Conservation (phyloP, 2,888 invertebrate genomes). For the Habrosyne pyritoides region DNA sequence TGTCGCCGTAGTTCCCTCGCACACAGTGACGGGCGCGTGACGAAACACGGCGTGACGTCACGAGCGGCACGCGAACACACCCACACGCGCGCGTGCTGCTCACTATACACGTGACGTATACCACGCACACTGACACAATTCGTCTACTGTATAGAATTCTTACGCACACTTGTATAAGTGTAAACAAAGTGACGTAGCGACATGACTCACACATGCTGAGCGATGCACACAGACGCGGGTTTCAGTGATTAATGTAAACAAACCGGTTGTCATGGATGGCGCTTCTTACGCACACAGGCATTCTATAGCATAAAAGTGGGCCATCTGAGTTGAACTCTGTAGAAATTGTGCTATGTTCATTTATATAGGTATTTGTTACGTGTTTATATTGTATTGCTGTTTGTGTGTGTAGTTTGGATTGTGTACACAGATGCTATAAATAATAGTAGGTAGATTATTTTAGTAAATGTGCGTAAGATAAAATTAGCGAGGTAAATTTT, state of each 20-base stretch:
- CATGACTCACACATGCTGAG: conserved; percentile 65
- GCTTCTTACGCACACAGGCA: conserved; percentile 39
- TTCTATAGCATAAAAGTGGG: conserved; percentile 59
- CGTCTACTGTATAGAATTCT: conserved; percentile 28
- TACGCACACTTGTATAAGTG: conserved; percentile 54
- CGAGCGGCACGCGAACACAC: conserved; percentile 74
- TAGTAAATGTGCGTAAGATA: background rate
- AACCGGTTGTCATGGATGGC: conserved; percentile 56
- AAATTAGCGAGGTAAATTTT: background rate
- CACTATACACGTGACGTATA: conserved; percentile 63
- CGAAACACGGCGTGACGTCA: conserved; percentile 74
- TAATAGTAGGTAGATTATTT: background rate
- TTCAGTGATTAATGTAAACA: conserved; percentile 69
- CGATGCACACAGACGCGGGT: conserved; percentile 53
- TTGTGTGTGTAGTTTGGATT: background rate
- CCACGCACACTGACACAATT: conserved; percentile 41
- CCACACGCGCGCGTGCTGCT: conserved; percentile 67
- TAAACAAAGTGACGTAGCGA: conserved; percentile 80
- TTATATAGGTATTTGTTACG: conserved; percentile 20
- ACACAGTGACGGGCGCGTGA: conserved; percentile 52
- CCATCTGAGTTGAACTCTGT: conserved; percentile 64
- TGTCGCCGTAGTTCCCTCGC: conserved; percentile 44
- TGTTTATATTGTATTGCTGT: background rate
- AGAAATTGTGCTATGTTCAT: conserved; percentile 31
- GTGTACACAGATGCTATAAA: background rate